Conservation (phyloP, 1,140 invertebrate genomes). For the Drosophila nigrodunni region DNA sequence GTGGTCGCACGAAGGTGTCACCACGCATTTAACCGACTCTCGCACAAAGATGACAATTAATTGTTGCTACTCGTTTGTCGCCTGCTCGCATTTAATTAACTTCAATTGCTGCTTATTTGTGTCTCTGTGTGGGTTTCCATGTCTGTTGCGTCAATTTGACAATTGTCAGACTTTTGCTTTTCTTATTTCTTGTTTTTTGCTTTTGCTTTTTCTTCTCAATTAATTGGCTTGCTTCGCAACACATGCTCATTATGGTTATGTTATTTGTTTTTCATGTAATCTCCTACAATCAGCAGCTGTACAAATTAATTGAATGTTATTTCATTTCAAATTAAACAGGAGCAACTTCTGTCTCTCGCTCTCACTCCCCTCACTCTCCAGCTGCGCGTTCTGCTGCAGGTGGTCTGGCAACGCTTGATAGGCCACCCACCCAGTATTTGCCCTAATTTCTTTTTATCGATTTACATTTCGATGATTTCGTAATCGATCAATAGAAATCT, state of each 20-base stretch:
- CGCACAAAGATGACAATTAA: constrained; percentile 55
- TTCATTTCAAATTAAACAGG: constrained; percentile 29
- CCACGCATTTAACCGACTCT: constrained; percentile 34
- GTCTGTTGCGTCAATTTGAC: constrained; percentile 74
- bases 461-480: constrained; percentile 9
- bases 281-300: constrained; percentile 36
- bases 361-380: background rate
- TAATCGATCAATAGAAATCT: background rate
- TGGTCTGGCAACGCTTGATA: background rate
- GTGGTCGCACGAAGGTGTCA: constrained; percentile 7
- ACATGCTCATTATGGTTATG: constrained; percentile 40
- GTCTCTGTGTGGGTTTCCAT: background rate
- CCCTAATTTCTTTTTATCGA: constrained; percentile 9
- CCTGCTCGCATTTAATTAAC: constrained; percentile 71
- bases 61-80: constrained; percentile 43
- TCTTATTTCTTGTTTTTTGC: constrained; percentile 13
- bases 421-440: background rate
- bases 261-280: constrained; percentile 42
- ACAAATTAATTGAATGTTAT: constrained; percentile 50
- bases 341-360: background rate
- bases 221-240: constrained; percentile 48
- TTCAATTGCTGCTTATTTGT: constrained; percentile 57
- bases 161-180: constrained; percentile 69
- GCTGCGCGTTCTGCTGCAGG: background rate
- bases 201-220: constrained; percentile 44